These are phyloP conservation scores for Malurus leucopterus DNA, from an alignment of 2,797 vertebrate genomes.

Conservation along the genomic window DNA sequence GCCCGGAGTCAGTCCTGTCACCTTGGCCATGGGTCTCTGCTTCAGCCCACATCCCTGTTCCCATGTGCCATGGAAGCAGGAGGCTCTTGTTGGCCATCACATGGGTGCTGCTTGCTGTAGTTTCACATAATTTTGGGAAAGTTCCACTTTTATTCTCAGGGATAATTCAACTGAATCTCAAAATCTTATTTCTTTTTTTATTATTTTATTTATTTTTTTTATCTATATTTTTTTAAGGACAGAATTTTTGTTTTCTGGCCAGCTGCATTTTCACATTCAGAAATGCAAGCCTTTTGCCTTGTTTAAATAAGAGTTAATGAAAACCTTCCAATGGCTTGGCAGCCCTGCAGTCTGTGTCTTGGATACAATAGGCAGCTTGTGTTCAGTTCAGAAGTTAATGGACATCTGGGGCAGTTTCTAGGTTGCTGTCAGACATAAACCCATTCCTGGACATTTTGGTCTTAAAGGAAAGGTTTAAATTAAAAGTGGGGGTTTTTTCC, in stretches of 20 bases:
- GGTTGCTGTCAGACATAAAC: conserved; percentile 14
- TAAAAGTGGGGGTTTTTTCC: neutral
- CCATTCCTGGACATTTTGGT: neutral
- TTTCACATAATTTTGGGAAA: neutral
- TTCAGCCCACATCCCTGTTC: neutral
- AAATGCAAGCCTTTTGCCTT: conserved; percentile 16
- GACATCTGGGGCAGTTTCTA: conserved; percentile 35
- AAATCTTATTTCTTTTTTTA: neutral
- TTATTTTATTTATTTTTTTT: rapidly evolving
- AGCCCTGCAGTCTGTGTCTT: conserved; percentile 29
- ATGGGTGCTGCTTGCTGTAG: neutral
- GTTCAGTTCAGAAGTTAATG: conserved; percentile 35
- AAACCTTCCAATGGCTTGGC: conserved; percentile 46
- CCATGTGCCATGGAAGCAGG: neutral
- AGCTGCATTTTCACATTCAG: neutral
- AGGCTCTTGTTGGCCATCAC: neutral
- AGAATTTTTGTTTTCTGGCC: conserved; percentile 3
- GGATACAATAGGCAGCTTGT: conserved; percentile 49
- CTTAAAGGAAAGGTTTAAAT: conserved; percentile 31
- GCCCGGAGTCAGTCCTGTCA: neutral
- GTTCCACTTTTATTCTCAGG: neutral
- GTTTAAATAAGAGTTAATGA: conserved; percentile 52
- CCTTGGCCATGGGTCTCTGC: neutral
- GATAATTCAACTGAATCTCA: neutral
- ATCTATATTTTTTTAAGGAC: neutral